Evolutionary conservation across 2,888 invertebrate species (phyloP).

Genomic region (Lobophora halterata): DNA sequence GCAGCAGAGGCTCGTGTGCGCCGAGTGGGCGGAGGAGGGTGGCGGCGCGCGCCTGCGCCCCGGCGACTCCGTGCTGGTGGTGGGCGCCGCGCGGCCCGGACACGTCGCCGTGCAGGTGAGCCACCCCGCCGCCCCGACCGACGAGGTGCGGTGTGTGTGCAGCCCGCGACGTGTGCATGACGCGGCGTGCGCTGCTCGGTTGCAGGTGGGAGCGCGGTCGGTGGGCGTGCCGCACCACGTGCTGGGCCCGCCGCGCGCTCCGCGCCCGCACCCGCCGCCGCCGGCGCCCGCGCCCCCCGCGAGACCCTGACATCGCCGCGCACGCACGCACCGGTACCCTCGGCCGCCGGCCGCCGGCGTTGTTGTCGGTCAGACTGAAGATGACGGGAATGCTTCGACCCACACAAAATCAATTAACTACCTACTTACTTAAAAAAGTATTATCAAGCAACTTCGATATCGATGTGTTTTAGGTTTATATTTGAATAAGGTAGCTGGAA

Average conservation of each 20-base stretch:
- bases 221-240: conserved; percentile 67
- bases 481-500: no score
- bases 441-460: no score
- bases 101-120: conserved; percentile 90
- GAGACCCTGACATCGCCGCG: conserved; percentile 32
- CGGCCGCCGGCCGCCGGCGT: conserved; percentile 9
- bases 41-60: conserved; percentile 79
- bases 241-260: conserved; percentile 65
- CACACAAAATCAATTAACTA: no score
- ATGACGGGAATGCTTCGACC: no score
- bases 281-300: conserved; percentile 42
- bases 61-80: conserved; percentile 93
- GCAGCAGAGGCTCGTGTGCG: conserved; percentile 94
- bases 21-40: conserved; percentile 86
- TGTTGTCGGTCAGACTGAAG: no score
- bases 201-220: conserved; percentile 53
- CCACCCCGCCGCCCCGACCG: not conserved
- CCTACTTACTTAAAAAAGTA: no score
- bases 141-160: conserved; percentile 49
- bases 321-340: conserved; percentile 31
- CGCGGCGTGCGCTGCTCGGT: not conserved
- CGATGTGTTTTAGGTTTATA: no score
- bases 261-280: conserved; percentile 52
- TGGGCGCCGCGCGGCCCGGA: conserved; percentile 93
- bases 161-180: conserved; percentile 68